phyloP scores from a whole-genome alignment of 2,888 invertebrate species.

The Nemoura dubitans region DNA sequence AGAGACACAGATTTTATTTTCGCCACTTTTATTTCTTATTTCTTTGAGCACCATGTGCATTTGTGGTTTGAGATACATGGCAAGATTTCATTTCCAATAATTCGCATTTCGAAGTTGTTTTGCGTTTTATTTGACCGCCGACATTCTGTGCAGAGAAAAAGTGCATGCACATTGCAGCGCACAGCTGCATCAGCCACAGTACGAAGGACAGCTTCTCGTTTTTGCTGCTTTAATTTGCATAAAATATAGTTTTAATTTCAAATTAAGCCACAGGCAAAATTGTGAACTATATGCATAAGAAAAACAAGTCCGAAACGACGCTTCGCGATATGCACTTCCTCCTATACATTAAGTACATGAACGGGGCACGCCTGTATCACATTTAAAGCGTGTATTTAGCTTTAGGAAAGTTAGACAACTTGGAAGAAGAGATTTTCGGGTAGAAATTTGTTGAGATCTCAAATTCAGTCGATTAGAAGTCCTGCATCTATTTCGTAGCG shows the following conservation, averaged over 20 bases:
- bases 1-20: neutral
- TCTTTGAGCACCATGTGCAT: neutral
- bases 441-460: slow-evolving; percentile 1
- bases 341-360: neutral
- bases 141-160: neutral
- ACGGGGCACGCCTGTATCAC: neutral
- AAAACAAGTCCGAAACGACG: neutral
- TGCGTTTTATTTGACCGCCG: neutral
- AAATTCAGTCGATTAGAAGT: slow-evolving; percentile 12
- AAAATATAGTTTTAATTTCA: slow-evolving; percentile 12
- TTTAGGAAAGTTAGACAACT: neutral
- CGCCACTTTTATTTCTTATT: neutral
- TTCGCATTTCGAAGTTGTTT: neutral
- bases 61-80: slow-evolving; percentile 3
- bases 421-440: neutral
- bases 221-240: neutral
- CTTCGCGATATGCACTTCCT: neutral
- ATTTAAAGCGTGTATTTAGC: neutral
- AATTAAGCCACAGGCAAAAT: neutral
- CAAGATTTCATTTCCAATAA: slow-evolving; percentile 12
- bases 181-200: neutral
- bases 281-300: neutral
- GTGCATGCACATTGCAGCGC: neutral
- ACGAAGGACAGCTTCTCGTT: neutral
- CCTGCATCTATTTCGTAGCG: neutral